phyloP scores from a whole-genome alignment of 2,113 vertebrate species.

The cat (Felis catus) region F.catus_Fca126_mat1.0 CM031412.1:155850001-155850500 shows the following conservation, averaged over 20 bases:
- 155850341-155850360: too few species aligned
- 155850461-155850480: not conserved
- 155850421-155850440: not conserved
- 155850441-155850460: not conserved
- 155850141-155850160: too few species aligned
- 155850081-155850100: constrained; percentile 26
- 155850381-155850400: not conserved
- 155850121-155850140: not conserved
- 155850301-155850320: too few species aligned
- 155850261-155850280: too few species aligned
- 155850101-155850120: not conserved
- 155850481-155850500: not conserved
- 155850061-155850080: constrained; percentile 20
- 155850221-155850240: too few species aligned
- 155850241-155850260: too few species aligned
- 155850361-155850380: not conserved
- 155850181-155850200: too few species aligned
- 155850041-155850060: constrained; percentile 13
- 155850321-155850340: too few species aligned
- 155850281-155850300: too few species aligned
- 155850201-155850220: too few species aligned
- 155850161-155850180: too few species aligned
- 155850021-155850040: not conserved
- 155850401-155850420: not conserved
- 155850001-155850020: constrained; percentile 30